Base-by-base conservation (phyloP, 2,113 vertebrate genomes). In the Merops nubicus region DNA sequence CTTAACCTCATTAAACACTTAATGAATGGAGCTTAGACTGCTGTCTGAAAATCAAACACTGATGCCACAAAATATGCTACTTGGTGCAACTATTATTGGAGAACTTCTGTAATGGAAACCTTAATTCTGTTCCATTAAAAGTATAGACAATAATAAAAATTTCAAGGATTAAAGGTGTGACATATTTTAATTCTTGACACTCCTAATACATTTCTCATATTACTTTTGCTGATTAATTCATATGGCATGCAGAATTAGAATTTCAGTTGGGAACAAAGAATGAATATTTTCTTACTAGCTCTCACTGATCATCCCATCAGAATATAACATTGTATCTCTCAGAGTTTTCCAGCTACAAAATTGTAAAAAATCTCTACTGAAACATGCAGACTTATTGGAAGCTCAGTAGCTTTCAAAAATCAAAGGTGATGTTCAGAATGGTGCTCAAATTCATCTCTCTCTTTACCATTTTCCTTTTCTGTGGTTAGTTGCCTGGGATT, bases 1-100 rank as follows among this genome's bases (percentile, higher is more conserved):
- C 47, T 92, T 76, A 93, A 67, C 79, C 22, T 93, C 29, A 50
- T 79, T 72, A 90, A 82, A 70, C 25, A 57, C 31, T 63, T 25
- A 38, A 8, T 33, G 15, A 78, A 80, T 34, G 15, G 40, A 85
- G 6, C 15, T 65, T 70, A 33, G 31, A 19, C 11, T 77, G 78
- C 33, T 54, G 13, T 43, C n/a, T 85, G 40, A 91, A 79, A 89
- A 76, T 57, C 34, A 65, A 89, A 92, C 29, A 45, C 40, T 83
- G 23, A 26, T 79, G 20, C 22, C 33, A 31, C 14, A 68, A 72
- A 85, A 68, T 47, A 40, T 36, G 6, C 8, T 53, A 9, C 25
- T 85, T 51, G 38, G 36, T 76, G 11, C 53, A 90, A 67, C 14
- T 80, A 84, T 48, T 34, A 54, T 1, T 82, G 14, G 18, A 85